Evolutionary conservation across 2,888 invertebrate genomes (phyloP).

Genomic region (Caenorhabditis sinica): DNA sequence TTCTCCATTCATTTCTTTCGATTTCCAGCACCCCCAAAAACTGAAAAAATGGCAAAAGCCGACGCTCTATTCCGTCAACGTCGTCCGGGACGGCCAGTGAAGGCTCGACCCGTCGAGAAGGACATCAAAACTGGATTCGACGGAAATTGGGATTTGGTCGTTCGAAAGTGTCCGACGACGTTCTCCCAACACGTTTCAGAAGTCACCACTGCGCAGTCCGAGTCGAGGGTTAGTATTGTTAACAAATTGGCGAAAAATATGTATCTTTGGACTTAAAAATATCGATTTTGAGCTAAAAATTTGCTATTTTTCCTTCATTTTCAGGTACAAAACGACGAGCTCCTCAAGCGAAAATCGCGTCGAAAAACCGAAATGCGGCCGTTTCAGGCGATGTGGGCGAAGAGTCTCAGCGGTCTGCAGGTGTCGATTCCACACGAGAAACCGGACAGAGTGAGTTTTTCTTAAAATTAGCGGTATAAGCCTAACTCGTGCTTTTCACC

Average conservation of each 20-base stretch:
- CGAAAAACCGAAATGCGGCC: constrained; percentile 50
- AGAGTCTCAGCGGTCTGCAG: constrained; percentile 77
- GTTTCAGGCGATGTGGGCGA: constrained; percentile 81
- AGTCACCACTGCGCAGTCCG: constrained; percentile 46
- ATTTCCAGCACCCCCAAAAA: constrained; percentile 9
- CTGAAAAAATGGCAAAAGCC: constrained; percentile 50
- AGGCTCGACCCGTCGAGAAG: constrained; percentile 35
- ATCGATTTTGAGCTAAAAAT: too few relatives aligned
- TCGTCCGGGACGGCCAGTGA: constrained; percentile 52
- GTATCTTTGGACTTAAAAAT: constrained; percentile 22
- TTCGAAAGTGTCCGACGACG: constrained; percentile 43
- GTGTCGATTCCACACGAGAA: constrained; percentile 77
- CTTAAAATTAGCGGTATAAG: too few relatives aligned
- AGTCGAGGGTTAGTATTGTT: constrained; percentile 15
- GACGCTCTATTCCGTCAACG: constrained; percentile 55
- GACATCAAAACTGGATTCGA: constrained; percentile 52
- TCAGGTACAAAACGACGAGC: constrained; percentile 48
- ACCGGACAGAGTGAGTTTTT: constrained; percentile 64
- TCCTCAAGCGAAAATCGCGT: constrained; percentile 38
- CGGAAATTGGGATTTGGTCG: constrained; percentile 54
- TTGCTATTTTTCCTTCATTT: background rate
- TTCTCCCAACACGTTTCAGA: constrained; percentile 57
- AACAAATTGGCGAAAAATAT: too few relatives aligned
- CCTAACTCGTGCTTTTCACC: background rate
- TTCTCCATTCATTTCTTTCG: background rate